Base-by-base conservation (phyloP, 2,888 invertebrate genomes). In the Listrodromus nycthemerus region DNA sequence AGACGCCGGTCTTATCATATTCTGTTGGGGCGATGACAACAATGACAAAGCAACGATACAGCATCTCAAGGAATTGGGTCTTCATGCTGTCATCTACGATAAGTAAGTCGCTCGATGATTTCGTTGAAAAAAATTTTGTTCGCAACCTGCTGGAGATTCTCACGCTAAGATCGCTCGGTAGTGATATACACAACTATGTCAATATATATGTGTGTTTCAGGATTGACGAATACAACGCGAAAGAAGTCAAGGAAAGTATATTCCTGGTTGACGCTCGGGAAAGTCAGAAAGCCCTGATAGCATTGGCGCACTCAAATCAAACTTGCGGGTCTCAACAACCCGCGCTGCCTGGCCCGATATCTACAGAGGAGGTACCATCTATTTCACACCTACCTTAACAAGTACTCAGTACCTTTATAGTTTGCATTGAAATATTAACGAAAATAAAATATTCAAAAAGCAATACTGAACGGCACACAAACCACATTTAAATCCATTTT, bases 1-100 rank as follows among this genome's bases (percentile, higher is more conserved):
- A 88, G 95, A 97, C 89, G 95, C 96, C 19, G 97, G 97, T 13
- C 95, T 99, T 75, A 96, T 98, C 5, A 96, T 98, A 85, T 99
- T 99, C 94, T 98, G 98, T 91, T 99, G 99, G 99, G 99, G 99
- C 33, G 98, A 99, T 89, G 98, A 98, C 90, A 98, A 98, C 92
- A 98, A 98, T 89, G 97, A 97, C 93, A 96, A 96, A 86, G 96
- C 96, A 58, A 97, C 97, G 0, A 98, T 99, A 77, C 96, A 96
- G 90, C 96, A 96, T 91, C 95, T 99, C 45, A 98, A 98, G 93
- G 95, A 96, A 85, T 95, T 98, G 89, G 98, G 98, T 1, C 95
- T 99, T 48, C 98, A 99, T 92, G 99, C 98, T 63, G 97, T 99
- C 79, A 99, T 99, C 91, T 99, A 98, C 92, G 99, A 99, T 93